A percentile compares a stretch with the other conserved stretches of the same genome.
phyloP scores from a whole-genome alignment of 2,797 vertebrate species.

The Paratrypauchen microcephalus region DNA sequence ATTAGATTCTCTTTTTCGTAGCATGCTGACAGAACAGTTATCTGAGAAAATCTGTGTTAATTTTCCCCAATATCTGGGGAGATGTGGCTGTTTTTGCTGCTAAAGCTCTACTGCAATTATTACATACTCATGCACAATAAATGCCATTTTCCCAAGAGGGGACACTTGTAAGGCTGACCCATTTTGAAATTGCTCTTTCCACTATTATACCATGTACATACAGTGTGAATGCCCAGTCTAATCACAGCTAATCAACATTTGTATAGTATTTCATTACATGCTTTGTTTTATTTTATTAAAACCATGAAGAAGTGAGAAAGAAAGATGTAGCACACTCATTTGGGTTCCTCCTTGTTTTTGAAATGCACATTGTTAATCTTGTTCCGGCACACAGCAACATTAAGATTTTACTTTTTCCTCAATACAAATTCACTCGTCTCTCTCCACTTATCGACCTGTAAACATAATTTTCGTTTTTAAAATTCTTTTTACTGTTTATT shows the following conservation, averaged over 20 bases:
- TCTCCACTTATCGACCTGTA: slow-evolving; percentile 13
- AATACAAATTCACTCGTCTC: slow-evolving; percentile 20
- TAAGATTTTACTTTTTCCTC: slow-evolving; percentile 9
- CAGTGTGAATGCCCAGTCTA: background rate
- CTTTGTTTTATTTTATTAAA: slow-evolving; percentile 2
- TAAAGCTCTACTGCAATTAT: slow-evolving; percentile 6
- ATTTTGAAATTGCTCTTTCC: slow-evolving; percentile 5
- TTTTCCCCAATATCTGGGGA: background rate
- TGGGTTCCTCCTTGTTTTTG: slow-evolving; percentile 1
- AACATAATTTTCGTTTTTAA: slow-evolving; percentile 19
- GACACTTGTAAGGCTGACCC: slow-evolving; percentile 15
- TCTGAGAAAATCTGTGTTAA: slow-evolving; percentile 4
- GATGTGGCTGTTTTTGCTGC: slow-evolving; percentile 7
- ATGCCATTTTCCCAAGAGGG: slow-evolving; percentile 10
- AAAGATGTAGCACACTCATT: background rate
- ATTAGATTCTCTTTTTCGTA: background rate
- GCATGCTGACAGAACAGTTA: background rate
- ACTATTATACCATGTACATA: background rate
- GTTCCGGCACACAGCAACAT: background rate
- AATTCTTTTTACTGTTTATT: slow-evolving; percentile 39
- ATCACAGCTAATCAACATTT: background rate
- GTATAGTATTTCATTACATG: background rate
- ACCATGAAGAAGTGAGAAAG: background rate
- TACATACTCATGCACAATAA: slow-evolving; percentile 14
- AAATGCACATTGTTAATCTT: slow-evolving; percentile 1